Evolutionary conservation across 2,888 invertebrate species (phyloP).

Genomic region (Isotomurus palustris): DNA sequence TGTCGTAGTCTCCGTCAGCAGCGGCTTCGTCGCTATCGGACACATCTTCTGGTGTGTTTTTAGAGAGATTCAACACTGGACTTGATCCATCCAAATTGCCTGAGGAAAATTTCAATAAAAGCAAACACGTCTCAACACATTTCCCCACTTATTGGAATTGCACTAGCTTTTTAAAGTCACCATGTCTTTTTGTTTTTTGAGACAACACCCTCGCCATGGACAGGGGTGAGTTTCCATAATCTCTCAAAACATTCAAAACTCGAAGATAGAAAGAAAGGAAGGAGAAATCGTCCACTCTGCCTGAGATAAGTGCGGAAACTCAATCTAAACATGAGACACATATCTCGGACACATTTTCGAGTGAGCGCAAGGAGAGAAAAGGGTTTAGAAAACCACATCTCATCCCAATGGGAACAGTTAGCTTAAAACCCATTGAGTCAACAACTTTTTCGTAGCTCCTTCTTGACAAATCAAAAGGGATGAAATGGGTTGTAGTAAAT

Average conservation of each 20-base stretch:
- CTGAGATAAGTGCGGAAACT: no score
- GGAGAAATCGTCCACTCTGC: no score
- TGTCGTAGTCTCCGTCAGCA: constrained; percentile 69
- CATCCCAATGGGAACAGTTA: no score
- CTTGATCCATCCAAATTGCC: constrained; percentile 84
- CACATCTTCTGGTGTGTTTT: constrained; percentile 60
- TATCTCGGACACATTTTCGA: no score
- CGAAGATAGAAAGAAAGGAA: no score
- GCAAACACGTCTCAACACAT: constrained; percentile 7
- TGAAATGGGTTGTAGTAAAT: no score
- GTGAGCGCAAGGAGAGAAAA: no score
- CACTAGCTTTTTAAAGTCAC: background rate
- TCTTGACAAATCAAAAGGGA: no score
- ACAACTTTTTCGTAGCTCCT: no score
- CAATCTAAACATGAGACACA: no score
- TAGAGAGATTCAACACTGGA: constrained; percentile 86
- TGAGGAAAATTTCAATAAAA: constrained; percentile 49
- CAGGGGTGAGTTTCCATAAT: background rate
- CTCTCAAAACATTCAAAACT: constrained; percentile 10
- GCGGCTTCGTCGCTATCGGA: constrained; percentile 47
- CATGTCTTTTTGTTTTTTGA: constrained; percentile 6
- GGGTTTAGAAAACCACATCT: no score
- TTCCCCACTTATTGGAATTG: constrained; percentile 3
- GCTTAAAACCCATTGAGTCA: no score
- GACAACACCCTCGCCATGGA: background rate